These are phyloP conservation scores for Enteromius unitaeniatus DNA, from an alignment of 2,797 vertebrate species.

Conservation along the genomic window DNA sequence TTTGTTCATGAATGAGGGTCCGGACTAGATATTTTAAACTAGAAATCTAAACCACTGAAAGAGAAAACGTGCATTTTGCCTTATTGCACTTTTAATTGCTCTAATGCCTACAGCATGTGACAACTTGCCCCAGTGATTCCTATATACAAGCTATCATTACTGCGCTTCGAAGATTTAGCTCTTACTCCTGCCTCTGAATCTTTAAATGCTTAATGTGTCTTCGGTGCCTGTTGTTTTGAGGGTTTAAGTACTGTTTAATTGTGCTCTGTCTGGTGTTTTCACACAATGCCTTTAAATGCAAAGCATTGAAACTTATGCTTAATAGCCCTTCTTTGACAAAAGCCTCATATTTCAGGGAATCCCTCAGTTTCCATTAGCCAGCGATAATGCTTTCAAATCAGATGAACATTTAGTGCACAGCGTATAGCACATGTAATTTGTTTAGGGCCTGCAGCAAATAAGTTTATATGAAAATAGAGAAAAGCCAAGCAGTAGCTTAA, in stretches of 20 bases:
- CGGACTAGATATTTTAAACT: background rate
- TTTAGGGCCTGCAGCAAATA: constrained; percentile 55
- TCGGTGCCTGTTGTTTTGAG: constrained; percentile 20
- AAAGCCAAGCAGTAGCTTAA: constrained; percentile 71
- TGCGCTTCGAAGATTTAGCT: constrained; percentile 5
- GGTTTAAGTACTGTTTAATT: constrained; percentile 49
- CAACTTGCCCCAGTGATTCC: background rate
- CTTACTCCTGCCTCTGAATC: constrained; percentile 19
- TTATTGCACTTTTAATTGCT: background rate
- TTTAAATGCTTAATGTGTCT: constrained; percentile 13
- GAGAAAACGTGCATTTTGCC: background rate
- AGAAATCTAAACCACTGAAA: background rate
- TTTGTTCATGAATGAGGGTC: no score
- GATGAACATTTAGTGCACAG: constrained; percentile 34
- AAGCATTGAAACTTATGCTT: constrained; percentile 27
- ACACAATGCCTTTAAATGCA: constrained; percentile 62
- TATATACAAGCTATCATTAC: constrained; percentile 25
- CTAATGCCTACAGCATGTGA: background rate
- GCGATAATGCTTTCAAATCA: constrained; percentile 48
- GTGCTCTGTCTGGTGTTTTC: constrained; percentile 52
- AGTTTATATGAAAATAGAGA: constrained; percentile 60
- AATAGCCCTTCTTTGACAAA: constrained; percentile 46
- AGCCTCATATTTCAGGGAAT: constrained; percentile 39
- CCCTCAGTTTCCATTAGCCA: constrained; percentile 39
- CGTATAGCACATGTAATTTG: constrained; percentile 45